Conservation (phyloP, 2,888 invertebrate genomes). For the Julus scandinavius region DNA sequence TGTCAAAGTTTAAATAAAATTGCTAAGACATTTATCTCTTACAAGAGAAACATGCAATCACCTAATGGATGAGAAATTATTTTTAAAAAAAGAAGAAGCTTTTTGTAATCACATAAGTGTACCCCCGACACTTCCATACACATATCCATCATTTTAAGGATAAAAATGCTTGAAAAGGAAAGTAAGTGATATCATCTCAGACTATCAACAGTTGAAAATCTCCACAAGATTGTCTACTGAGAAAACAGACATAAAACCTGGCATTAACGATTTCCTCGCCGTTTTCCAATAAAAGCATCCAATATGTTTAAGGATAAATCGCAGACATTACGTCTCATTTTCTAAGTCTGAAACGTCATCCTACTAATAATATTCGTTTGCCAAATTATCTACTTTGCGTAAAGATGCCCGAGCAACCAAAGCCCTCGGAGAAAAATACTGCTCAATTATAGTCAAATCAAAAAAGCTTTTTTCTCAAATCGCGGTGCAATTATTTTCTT, state of each 20-base stretch:
- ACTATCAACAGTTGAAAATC: not conserved
- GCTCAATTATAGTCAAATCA: conserved; percentile 30
- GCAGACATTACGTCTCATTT: not conserved
- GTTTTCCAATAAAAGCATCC: not conserved
- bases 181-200: too few species aligned
- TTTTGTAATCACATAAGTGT: too few species aligned
- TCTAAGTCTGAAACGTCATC: not conserved
- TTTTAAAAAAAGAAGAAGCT: too few species aligned
- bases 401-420: not conserved
- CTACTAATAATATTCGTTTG: conserved; percentile 21
- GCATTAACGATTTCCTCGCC: not conserved
- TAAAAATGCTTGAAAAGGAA: too few species aligned
- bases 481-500: conserved; percentile 20
- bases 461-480: not conserved
- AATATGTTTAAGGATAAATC: not conserved
- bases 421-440: not conserved
- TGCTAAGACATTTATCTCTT: too few species aligned
- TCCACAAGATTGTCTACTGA: not conserved
- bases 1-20: too few species aligned
- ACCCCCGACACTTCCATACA: too few species aligned
- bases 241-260: not conserved
- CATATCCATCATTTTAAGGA: too few species aligned
- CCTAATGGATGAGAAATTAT: too few species aligned
- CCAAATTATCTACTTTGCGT: conserved; percentile 6
- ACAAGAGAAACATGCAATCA: too few species aligned